These are phyloP conservation scores for Morpho achilles DNA, from an alignment of 2,888 invertebrate genomes.

Conservation along the genomic window DNA sequence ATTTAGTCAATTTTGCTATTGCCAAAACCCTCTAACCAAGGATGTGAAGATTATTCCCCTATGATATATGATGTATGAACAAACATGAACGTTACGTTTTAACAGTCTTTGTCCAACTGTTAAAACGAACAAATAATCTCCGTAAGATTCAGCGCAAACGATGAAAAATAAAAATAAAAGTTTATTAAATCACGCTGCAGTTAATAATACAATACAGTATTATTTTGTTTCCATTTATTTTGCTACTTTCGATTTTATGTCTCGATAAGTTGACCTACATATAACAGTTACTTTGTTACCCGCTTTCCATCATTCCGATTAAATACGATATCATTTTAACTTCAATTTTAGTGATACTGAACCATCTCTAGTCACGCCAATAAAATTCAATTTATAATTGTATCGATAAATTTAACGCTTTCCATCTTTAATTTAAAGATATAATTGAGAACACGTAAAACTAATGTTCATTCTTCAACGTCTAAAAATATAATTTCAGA, in stretches of 20 bases:
- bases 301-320: conserved; percentile 8
- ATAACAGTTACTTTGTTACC: conserved; percentile 6
- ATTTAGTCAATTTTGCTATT: too few species aligned
- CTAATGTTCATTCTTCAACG: neutral
- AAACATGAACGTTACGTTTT: too few species aligned
- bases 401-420: conserved; percentile 25
- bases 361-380: conserved; percentile 21
- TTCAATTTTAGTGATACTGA: conserved; percentile 1
- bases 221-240: conserved; percentile 3
- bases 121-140: too few species aligned
- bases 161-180: too few species aligned
- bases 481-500: too few species aligned
- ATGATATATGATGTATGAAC: too few species aligned
- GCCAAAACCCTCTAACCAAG: too few species aligned
- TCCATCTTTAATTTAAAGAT: conserved; percentile 21
- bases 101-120: too few species aligned
- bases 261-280: conserved; percentile 16
- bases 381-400: conserved; percentile 26
- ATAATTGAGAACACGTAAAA: conserved; percentile 1
- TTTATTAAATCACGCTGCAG: too few species aligned
- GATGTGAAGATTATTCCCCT: too few species aligned
- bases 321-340: conserved; percentile 2
- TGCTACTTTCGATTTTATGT: conserved; percentile 19
- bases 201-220: too few species aligned
- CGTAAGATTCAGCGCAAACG: too few species aligned